These are phyloP conservation scores for Onychorhynchus coronatus DNA, from an alignment of 2,113 vertebrate genomes.

Conservation along the genomic window DNA sequence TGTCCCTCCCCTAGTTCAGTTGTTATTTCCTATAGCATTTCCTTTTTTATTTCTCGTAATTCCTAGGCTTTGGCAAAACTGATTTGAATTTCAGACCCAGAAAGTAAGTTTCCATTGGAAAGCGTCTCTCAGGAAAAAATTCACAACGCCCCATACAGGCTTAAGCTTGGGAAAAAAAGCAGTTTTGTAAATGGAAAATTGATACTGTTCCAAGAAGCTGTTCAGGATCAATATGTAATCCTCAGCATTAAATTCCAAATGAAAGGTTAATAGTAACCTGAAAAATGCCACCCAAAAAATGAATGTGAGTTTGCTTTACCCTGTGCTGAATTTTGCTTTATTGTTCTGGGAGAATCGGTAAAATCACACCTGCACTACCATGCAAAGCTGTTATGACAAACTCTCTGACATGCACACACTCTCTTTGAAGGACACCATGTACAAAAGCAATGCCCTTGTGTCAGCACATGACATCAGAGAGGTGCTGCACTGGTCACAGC, in stretches of 20 bases:
- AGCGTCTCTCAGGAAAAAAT: neutral
- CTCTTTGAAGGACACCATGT: neutral
- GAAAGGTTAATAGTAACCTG: conserved; percentile 32
- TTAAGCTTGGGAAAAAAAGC: neutral
- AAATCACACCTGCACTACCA: neutral
- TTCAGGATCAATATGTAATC: neutral
- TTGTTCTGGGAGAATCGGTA: neutral
- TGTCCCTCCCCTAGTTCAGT: neutral
- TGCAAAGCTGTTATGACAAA: neutral
- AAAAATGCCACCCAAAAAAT: neutral
- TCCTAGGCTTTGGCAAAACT: neutral
- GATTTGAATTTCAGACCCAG: neutral
- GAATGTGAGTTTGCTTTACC: neutral
- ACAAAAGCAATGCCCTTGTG: neutral
- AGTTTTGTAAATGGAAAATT: conserved; percentile 41
- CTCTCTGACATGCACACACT: fast-evolving
- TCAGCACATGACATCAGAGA: neutral
- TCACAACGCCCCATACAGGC: neutral
- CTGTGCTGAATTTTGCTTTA: neutral
- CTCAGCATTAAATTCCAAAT: neutral
- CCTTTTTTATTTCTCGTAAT: neutral
- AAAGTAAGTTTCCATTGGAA: neutral
- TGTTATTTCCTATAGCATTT: neutral
- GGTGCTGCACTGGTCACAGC: neutral
- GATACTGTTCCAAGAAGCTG: neutral